Evolutionary conservation across 2,797 vertebrate genomes (phyloP).

Genomic region (Pteronotus mesoamericanus): DNA sequence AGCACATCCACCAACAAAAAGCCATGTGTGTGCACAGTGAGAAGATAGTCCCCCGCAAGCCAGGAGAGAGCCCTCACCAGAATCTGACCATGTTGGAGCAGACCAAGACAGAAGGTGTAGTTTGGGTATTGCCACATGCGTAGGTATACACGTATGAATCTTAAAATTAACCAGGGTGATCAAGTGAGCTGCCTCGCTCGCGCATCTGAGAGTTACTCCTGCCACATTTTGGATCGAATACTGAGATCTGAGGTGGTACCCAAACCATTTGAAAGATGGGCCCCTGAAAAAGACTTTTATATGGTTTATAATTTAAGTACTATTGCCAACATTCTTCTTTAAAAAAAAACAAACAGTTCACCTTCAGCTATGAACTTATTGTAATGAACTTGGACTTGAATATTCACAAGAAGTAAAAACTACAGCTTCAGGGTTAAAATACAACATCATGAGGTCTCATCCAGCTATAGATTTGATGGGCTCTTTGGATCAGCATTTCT

Average conservation of each 20-base stretch:
- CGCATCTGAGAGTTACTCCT: slow-evolving; percentile 24
- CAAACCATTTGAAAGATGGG: not conserved
- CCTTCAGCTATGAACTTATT: not conserved
- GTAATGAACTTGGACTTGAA: not conserved
- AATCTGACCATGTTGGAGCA: not conserved
- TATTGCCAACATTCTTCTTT: not conserved
- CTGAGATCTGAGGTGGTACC: not conserved
- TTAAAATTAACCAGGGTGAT: slow-evolving; percentile 20
- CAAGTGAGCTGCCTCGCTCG: not conserved
- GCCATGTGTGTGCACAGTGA: not conserved
- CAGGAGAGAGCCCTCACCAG: not conserved
- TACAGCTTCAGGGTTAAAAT: not conserved
- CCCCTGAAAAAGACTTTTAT: not conserved
- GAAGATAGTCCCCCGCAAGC: no score
- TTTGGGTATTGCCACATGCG: not conserved
- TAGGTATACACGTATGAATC: not conserved
- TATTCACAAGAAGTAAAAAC: not conserved
- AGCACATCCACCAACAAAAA: not conserved
- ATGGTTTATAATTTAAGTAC: not conserved
- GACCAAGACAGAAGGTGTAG: not conserved
- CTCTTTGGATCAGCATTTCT: not conserved
- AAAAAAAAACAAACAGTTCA: not conserved
- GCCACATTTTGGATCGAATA: slow-evolving; percentile 38
- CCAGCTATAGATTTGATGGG: not conserved
- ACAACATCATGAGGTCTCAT: not conserved